Evolutionary conservation across 2,113 vertebrate species (phyloP).

Genomic region (Pelodiscus sinensis): DNA sequence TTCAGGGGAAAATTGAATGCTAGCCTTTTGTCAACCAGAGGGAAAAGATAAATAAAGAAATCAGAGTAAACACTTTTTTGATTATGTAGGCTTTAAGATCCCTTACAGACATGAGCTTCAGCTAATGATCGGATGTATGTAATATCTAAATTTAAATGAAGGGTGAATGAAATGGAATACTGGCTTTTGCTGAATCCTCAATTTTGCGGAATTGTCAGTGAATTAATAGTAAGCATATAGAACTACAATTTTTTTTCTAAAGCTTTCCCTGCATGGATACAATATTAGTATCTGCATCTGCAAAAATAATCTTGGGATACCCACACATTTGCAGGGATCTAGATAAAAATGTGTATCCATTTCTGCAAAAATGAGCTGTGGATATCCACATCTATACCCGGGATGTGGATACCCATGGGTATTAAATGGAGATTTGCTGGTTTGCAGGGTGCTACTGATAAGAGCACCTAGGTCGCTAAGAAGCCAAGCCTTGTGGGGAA

Average conservation of each 20-base stretch:
- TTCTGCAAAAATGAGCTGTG: no score
- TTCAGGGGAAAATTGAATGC: conserved; percentile 11
- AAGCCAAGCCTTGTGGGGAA: neutral
- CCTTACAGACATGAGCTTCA: conserved; percentile 37
- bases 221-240: conserved; percentile 4
- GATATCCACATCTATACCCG: no score
- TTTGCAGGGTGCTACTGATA: neutral
- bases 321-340: no score
- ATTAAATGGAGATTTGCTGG: no score
- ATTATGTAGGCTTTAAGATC: conserved; percentile 37
- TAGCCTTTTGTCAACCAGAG: conserved; percentile 7
- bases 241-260: neutral
- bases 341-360: no score
- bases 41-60: conserved; percentile 29
- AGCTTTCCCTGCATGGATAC: neutral
- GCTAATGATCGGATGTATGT: conserved; percentile 46
- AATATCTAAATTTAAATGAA: conserved; percentile 61
- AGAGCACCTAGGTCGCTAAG: conserved; percentile 12
- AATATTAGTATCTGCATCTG: no score
- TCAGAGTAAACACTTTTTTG: conserved; percentile 31
- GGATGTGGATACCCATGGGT: no score
- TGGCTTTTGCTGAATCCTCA: conserved; percentile 40
- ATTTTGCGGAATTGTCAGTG: neutral
- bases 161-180: conserved; percentile 34
- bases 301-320: no score